phyloP scores from a whole-genome alignment of 1,140 invertebrate genomes.

The Ceratina calcarata region DNA sequence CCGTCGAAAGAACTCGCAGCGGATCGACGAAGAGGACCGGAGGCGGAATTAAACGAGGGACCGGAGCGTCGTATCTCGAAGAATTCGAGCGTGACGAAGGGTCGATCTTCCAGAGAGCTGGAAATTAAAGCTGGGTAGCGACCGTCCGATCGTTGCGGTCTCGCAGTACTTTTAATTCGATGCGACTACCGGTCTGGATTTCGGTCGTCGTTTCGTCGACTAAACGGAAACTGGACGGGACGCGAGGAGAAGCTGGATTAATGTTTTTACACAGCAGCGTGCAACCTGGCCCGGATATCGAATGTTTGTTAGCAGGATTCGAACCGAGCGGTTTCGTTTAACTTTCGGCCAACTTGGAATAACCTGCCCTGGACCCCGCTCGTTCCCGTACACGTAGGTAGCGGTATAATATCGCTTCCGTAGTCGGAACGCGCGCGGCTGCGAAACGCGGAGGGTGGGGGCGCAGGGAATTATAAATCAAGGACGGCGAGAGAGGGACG shows the following conservation, averaged over 20 bases:
- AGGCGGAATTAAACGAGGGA: too few species aligned
- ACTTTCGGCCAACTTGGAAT: conserved; percentile 31
- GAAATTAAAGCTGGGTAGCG: not conserved
- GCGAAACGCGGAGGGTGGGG: too few species aligned
- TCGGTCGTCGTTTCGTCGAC: not conserved
- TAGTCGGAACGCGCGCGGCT: not conserved
- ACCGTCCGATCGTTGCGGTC: not conserved
- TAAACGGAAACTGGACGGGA: not conserved
- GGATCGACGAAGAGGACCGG: too few species aligned
- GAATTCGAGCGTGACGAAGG: not conserved
- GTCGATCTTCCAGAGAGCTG: not conserved
- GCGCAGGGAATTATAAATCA: conserved; percentile 21
- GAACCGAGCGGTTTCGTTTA: conserved; percentile 14
- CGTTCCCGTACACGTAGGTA: not conserved
- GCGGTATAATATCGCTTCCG: conserved; percentile 33
- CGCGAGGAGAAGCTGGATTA: not conserved
- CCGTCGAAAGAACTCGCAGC: too few species aligned
- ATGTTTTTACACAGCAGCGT: not conserved
- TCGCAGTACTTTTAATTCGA: not conserved
- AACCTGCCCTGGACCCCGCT: not conserved
- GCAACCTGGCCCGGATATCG: not conserved
- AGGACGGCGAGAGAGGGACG: not conserved
- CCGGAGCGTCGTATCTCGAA: not conserved
- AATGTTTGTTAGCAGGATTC: conserved; percentile 4
- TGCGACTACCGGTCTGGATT: not conserved